phyloP scores from a whole-genome alignment of 2,888 invertebrate species.

The Spisula solida region DNA sequence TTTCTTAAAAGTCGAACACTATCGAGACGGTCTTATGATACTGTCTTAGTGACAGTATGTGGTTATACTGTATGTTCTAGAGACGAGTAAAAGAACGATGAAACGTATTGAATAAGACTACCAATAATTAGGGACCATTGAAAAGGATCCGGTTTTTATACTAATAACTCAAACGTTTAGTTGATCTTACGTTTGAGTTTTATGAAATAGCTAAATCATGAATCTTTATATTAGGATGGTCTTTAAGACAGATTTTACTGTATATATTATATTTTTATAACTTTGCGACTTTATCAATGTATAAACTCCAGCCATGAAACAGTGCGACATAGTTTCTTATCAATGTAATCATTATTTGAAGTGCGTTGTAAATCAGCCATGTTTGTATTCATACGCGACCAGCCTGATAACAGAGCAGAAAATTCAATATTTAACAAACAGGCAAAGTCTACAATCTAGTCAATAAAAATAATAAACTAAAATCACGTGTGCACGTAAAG shows the following conservation, averaged over 20 bases:
- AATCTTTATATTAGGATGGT: no score
- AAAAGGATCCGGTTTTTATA: no score
- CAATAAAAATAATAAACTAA: neutral
- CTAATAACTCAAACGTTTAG: no score
- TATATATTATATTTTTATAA: neutral
- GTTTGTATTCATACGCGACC: neutral
- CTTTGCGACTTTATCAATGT: neutral
- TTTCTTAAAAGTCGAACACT: no score
- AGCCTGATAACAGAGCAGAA: neutral
- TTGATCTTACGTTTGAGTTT: no score
- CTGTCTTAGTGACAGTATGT: no score
- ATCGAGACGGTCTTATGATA: no score
- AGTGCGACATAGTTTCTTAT: neutral
- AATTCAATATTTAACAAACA: neutral
- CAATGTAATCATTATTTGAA: neutral
- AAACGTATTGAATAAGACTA: no score
- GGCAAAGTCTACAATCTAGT: neutral
- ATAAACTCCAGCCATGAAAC: neutral
- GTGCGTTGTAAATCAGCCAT: neutral
- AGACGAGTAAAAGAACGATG: no score
- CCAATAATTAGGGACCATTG: no score
- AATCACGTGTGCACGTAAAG: neutral
- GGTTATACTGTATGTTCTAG: no score
- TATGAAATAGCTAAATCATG: no score
- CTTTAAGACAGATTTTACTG: neutral